Base-by-base conservation (phyloP, 2,113 vertebrate genomes). In the Stigmatopora nigra region DNA sequence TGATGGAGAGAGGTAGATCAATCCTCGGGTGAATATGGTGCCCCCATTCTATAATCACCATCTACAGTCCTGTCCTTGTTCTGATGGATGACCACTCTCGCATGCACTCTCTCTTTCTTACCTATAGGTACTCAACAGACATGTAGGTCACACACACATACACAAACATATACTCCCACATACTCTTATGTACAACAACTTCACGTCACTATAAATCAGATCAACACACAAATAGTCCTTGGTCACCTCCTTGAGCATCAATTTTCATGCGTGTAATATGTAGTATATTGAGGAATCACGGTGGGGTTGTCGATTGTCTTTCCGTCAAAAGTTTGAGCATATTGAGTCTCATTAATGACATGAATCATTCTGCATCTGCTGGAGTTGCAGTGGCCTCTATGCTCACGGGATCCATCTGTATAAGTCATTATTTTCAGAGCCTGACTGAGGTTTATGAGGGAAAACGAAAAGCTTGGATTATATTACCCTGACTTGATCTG, bases 51-150 rank as follows among this genome's bases (percentile, higher is more conserved):
- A 64, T 80, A 86, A 86, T 84, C 73, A 76, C 73, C 69, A 73
- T 77, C 78, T 75, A 67, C 70, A 68, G 69, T 45, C 65, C 72
- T 81, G 82, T 84, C 68, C 77, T 7, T 38, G 3, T 46, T 65
- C 73, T 86, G 82, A 86, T 85, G 64, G 76, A 86, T 81, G 76
- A 74, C 65, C 74, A 61, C 69, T 75, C 71, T 77, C 69, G 60
- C 63, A 63, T 31, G 61, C 53, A 36, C 65, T 70, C 67, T 74
- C 64, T 74, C 57, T 61, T 67, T 64, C 64, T 69, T 75, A 64
- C 48, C 46, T 68, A 51, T 44, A 52, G 12, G 64, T 10, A 61
- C 69, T 48, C 31, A 49, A 49, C 63, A 52, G 25, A 38, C 63
- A 61, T 22, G 14, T 45, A 22, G 20, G 3, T 2, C 44, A 25